Percentiles rank a stretch among this genome's conserved stretches.
phyloP scores from a whole-genome alignment of 1,140 invertebrate genomes.

The Bombus difficillimus region DNA sequence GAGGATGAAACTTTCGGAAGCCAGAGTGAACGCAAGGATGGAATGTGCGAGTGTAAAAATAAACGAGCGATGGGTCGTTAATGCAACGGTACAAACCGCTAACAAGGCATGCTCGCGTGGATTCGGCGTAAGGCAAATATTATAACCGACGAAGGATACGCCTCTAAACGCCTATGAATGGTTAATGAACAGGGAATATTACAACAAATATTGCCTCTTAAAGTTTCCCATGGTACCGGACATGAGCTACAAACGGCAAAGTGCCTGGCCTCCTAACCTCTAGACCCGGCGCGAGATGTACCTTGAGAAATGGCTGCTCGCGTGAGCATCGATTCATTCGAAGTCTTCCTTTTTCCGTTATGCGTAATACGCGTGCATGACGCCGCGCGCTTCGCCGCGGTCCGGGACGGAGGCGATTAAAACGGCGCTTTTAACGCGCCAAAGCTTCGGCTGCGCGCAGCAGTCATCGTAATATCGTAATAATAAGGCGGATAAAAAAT shows the following conservation, averaged over 20 bases:
- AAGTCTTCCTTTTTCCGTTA: slow-evolving; percentile 63
- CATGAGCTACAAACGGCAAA: slow-evolving; percentile 53
- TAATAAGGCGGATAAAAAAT: slow-evolving; percentile 42
- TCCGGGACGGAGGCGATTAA: slow-evolving; percentile 39
- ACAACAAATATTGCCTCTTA: slow-evolving; percentile 36
- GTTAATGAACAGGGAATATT: not conserved
- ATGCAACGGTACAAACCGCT: slow-evolving; percentile 24
- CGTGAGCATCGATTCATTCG: slow-evolving; percentile 49
- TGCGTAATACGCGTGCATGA: slow-evolving; percentile 43
- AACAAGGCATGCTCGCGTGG: not conserved
- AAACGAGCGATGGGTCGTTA: slow-evolving; percentile 1
- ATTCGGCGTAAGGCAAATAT: slow-evolving; percentile 18
- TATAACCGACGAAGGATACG: not conserved
- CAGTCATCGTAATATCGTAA: slow-evolving; percentile 16
- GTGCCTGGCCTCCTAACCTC: slow-evolving; percentile 61
- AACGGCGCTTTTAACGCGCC: slow-evolving; percentile 59
- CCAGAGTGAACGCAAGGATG: not conserved
- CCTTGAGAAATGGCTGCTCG: slow-evolving; percentile 31
- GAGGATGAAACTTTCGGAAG: not conserved
- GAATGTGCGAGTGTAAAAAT: slow-evolving; percentile 27
- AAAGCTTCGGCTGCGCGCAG: slow-evolving; percentile 15
- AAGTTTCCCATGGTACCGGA: slow-evolving; percentile 51
- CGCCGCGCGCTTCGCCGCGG: not conserved
- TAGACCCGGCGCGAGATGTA: slow-evolving; percentile 47
- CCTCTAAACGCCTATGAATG: not conserved